Evolutionary conservation across 2,113 vertebrate genomes (phyloP).

Genomic region (Ictalurus furcatus): DNA sequence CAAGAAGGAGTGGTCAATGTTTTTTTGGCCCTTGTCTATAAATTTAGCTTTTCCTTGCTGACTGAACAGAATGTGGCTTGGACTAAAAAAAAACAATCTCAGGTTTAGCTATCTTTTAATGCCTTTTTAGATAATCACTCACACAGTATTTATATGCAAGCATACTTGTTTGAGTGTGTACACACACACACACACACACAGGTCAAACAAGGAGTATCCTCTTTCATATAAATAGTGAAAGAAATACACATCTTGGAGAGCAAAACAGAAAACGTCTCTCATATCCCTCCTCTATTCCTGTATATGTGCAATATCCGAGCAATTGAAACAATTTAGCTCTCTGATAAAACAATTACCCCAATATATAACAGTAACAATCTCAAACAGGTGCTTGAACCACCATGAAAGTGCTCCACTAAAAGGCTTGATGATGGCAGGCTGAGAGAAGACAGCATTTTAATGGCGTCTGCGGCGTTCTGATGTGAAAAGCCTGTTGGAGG

Average conservation of each 20-base stretch:
- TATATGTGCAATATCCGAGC: not conserved
- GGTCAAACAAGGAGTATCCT: not conserved
- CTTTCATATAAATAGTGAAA: conserved; percentile 20
- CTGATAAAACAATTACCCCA: conserved; percentile 16
- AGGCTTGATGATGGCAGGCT: conserved; percentile 36
- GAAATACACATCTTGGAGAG: conserved; percentile 31
- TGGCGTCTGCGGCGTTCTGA: conserved; percentile 39
- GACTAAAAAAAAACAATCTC: not conserved
- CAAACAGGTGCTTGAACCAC: conserved; percentile 47
- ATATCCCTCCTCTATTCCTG: not conserved
- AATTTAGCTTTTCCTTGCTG: conserved; percentile 38
- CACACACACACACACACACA: not conserved
- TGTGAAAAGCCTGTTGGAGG: conserved; percentile 45
- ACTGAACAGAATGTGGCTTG: conserved; percentile 25
- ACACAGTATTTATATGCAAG: not conserved
- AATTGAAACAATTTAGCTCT: conserved; percentile 15
- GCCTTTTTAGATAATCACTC: conserved; percentile 28
- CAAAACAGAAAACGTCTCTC: not conserved
- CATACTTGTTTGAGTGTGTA: not conserved
- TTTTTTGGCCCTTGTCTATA: conserved; percentile 34
- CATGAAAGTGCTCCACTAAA: conserved; percentile 32
- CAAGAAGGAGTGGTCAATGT: conserved; percentile 5
- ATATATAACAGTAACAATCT: conserved; percentile 28
- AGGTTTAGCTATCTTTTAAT: not conserved
- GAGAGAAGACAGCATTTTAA: conserved; percentile 39